phyloP scores from a whole-genome alignment of 2,888 invertebrate genomes.

The Galeruca laticollis region DNA sequence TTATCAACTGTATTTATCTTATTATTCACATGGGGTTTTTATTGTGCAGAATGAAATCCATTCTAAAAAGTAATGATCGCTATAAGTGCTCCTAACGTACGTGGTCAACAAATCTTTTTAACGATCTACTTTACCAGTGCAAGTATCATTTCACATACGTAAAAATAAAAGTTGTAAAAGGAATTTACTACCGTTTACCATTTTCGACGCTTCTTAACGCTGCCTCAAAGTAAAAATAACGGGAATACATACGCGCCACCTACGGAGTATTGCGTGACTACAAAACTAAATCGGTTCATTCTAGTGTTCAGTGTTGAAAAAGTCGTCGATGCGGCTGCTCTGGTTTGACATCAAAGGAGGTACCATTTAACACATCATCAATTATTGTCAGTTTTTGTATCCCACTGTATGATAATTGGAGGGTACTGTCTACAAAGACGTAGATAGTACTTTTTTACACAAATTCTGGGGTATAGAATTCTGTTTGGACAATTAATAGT shows the following conservation, averaged over 20 bases:
- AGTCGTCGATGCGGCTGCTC: constrained; percentile 38
- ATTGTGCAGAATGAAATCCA: not conserved
- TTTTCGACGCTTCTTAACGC: constrained; percentile 55
- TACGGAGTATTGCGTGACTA: constrained; percentile 52
- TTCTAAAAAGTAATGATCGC: not conserved
- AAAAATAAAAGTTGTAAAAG: constrained; percentile 50
- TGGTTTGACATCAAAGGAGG: constrained; percentile 39
- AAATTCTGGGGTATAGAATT: not conserved
- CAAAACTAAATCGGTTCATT: constrained; percentile 49
- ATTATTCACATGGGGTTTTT: not conserved
- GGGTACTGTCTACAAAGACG: constrained; percentile 49
- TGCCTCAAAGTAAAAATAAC: constrained; percentile 50
- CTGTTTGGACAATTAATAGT: no score
- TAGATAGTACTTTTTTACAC: not conserved
- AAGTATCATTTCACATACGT: constrained; percentile 46
- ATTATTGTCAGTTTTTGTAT: constrained; percentile 38
- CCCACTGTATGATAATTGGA: constrained; percentile 32
- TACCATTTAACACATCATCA: constrained; percentile 46
- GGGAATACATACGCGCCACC: constrained; percentile 50
- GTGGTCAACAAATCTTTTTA: constrained; percentile 16
- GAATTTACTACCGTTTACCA: constrained; percentile 53
- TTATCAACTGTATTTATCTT: no score
- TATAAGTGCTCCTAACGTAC: not conserved
- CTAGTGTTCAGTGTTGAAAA: constrained; percentile 41
- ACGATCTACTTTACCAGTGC: constrained; percentile 32